Evolutionary conservation across 2,113 vertebrate genomes (phyloP).

Genomic region (Poeciliopsis prolifica): DNA sequence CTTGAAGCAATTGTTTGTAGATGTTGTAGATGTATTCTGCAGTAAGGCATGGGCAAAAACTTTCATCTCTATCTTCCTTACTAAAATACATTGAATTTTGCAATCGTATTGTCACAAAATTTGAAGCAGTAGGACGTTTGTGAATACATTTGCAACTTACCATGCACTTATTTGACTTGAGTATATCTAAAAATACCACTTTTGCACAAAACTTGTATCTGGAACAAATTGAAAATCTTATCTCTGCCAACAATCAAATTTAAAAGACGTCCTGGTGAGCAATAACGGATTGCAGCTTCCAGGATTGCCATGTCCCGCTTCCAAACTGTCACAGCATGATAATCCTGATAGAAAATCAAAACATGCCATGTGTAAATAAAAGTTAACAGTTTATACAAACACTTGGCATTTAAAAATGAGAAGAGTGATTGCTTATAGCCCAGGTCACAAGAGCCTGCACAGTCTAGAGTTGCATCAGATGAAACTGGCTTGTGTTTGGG

Average conservation of each 20-base stretch:
- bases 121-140: background rate
- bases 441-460: constrained; percentile 24
- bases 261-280: background rate
- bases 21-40: too few relatives aligned
- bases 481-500: constrained; percentile 38
- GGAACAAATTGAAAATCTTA: constrained; percentile 16
- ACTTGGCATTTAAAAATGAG: constrained; percentile 21
- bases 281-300: constrained; percentile 14
- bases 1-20: too few relatives aligned
- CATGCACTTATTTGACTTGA: background rate
- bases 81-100: background rate
- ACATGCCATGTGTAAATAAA: constrained; percentile 14
- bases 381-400: constrained; percentile 2
- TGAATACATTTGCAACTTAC: background rate
- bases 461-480: constrained; percentile 37
- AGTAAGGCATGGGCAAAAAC: too few relatives aligned
- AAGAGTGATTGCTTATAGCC: constrained; percentile 7
- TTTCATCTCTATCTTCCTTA: too few relatives aligned
- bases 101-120: background rate
- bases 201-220: background rate
- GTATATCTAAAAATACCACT: background rate
- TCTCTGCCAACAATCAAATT: constrained; percentile 29
- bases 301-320: constrained; percentile 9
- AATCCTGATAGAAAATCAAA: constrained; percentile 23
- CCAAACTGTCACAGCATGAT: constrained; percentile 9